Percentiles rank a stretch among this genome's conserved stretches.
phyloP scores from a whole-genome alignment of 2,888 invertebrate genomes.

The Chrysodeixis includens region DNA sequence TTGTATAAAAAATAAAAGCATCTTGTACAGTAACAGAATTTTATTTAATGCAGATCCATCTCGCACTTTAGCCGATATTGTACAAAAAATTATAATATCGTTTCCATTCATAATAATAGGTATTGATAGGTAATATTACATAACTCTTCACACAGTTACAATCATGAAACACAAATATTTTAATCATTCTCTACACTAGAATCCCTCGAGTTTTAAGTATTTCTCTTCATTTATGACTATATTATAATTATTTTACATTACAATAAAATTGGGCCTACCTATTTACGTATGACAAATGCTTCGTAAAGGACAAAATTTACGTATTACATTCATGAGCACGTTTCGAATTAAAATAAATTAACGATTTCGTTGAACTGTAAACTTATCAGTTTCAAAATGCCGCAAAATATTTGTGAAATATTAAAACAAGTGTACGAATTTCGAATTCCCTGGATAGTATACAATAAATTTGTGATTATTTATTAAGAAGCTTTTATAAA shows the following conservation, averaged over 20 bases:
- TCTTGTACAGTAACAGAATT: slow-evolving; percentile 87
- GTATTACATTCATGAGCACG: slow-evolving; percentile 85
- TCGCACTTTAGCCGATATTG: slow-evolving; percentile 88
- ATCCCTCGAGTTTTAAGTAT: slow-evolving; percentile 84
- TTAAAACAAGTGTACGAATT: slow-evolving; percentile 79
- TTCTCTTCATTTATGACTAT: slow-evolving; percentile 82
- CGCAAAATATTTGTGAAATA: slow-evolving; percentile 71
- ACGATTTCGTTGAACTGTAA: slow-evolving; percentile 70
- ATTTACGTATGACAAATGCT: slow-evolving; percentile 88
- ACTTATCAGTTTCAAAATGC: slow-evolving; percentile 71
- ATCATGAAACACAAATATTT: slow-evolving; percentile 87
- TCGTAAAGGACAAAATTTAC: slow-evolving; percentile 82
- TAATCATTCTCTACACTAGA: slow-evolving; percentile 83
- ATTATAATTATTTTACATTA: slow-evolving; percentile 86
- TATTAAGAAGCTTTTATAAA: slow-evolving; percentile 71
- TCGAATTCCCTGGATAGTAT: slow-evolving; percentile 64
- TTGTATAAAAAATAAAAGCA: slow-evolving; percentile 65
- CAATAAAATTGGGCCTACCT: slow-evolving; percentile 88
- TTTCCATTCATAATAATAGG: slow-evolving; percentile 75
- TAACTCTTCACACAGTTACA: slow-evolving; percentile 86
- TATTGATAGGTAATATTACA: slow-evolving; percentile 84
- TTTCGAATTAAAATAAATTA: slow-evolving; percentile 81
- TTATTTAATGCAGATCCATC: slow-evolving; percentile 88
- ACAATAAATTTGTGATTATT: slow-evolving; percentile 49
- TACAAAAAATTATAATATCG: slow-evolving; percentile 88